Conservation (phyloP, 1,140 invertebrate genomes). For the Bombus turneri region DNA sequence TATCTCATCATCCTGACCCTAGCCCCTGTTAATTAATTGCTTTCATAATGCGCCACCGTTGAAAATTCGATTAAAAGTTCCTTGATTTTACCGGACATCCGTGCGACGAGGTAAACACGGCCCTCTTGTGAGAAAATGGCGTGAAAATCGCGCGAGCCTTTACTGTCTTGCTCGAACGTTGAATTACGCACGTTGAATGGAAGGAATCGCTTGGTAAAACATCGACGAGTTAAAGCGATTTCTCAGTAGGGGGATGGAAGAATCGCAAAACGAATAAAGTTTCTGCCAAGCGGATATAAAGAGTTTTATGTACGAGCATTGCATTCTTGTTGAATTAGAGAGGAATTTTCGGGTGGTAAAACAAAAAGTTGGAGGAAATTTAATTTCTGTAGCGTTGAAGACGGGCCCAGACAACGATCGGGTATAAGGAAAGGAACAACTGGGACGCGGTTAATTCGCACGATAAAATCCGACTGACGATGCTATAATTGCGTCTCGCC, state of each 20-base stretch:
- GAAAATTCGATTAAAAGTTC: constrained; percentile 28
- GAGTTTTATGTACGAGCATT: neutral
- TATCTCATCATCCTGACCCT: neutral
- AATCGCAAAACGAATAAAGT: neutral
- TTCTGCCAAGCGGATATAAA: constrained; percentile 3
- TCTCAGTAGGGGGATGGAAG: neutral
- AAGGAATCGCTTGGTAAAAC: neutral
- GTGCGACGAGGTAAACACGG: neutral
- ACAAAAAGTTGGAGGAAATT: constrained; percentile 33
- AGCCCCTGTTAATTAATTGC: constrained; percentile 25
- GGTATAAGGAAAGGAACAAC: constrained; percentile 6
- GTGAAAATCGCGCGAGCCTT: neutral
- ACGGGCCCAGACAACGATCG: neutral
- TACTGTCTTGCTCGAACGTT: neutral
- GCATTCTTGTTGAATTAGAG: neutral
- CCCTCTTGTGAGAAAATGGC: neutral
- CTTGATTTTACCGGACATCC: neutral
- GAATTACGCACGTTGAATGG: neutral
- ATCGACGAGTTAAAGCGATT: neutral
- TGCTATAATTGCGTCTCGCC: constrained; percentile 34
- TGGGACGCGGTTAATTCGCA: constrained; percentile 18
- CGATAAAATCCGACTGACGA: constrained; percentile 24
- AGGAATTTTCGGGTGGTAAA: constrained; percentile 5
- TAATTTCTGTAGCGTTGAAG: constrained; percentile 7
- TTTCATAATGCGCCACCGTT: constrained; percentile 18